Evolutionary conservation across 1,140 invertebrate genomes (phyloP), one percentile per base, ranked within the genome.

Genomic region (Drosophila takahashii): DNA sequence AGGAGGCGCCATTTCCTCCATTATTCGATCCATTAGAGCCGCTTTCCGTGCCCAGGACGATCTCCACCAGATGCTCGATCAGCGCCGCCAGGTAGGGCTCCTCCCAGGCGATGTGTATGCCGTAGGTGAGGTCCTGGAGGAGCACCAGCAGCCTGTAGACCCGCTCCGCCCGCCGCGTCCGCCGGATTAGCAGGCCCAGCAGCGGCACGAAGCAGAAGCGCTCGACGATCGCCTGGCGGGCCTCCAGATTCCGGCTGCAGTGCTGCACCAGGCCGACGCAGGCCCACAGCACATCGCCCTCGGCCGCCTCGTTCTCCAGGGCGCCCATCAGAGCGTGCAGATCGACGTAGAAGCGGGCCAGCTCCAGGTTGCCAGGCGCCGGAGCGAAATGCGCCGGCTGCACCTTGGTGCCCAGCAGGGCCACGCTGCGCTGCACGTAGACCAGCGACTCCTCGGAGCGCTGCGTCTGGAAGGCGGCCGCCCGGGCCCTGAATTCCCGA

Each of bases 51-150:
- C 75, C 70, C 37, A 90, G 78, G 6, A 92, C 75, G 3, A 90
- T 61, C 36, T 94, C 92, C 26, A 92, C 93, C 0, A 93, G 92
- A 29, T 93, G 92, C 53, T 92, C 90, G 26, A 94, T 90, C 90
- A 93, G 93, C 10, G 93, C 92, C 0, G 93, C 92, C 51, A 94
- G 71, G 71, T 92, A 92, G 2, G 94, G 93, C 77, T 95, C 94
- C 74, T 94, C 94, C 94, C 94, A 94, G 4, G 90, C 92, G 36
- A 94, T 94, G 75, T 92, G 93, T 27, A 94, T 93, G n/a, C 94
- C 94, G 59, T 94, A 94, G 2, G 94, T 94, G 16, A 95, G 79
- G 59, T 94, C 94, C 86, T 94, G 93, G 3, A 94, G 80, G 29
- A 94, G 72, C 44, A 93, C 92, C 18, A 94, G 54, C 56, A 93